Percentiles rank a stretch among this genome's conserved stretches.
These are phyloP conservation scores for Dendrolimus houi DNA, from an alignment of 2,888 invertebrate species.

Conservation along the genomic window DNA sequence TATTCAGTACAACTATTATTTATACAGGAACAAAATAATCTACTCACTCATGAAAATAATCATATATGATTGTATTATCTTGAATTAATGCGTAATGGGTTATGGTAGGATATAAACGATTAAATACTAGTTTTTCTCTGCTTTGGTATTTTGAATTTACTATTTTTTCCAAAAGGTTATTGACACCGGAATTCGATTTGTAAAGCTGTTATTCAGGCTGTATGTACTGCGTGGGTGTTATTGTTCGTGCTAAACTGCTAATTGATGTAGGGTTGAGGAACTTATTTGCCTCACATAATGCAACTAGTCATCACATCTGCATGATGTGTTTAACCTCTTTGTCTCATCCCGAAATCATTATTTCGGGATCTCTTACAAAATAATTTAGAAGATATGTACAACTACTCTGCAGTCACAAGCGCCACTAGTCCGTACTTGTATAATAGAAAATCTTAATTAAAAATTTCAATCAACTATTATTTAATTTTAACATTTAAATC, in stretches of 20 bases:
- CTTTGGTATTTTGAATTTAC: not conserved
- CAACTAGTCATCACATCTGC: not conserved
- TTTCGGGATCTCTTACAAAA: not conserved
- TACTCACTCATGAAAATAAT: no score
- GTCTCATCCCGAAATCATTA: not conserved
- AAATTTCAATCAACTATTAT: no score
- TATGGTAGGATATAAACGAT: no score
- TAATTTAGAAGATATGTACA: not conserved
- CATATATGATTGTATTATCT: no score
- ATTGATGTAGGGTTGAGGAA: constrained; percentile 29
- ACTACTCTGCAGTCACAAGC: no score
- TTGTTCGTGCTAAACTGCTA: constrained; percentile 36
- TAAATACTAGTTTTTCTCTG: no score
- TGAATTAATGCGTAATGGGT: no score
- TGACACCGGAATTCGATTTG: constrained; percentile 30
- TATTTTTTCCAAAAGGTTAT: constrained; percentile 23
- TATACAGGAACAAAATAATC: no score
- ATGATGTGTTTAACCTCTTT: not conserved
- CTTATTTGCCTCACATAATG: not conserved
- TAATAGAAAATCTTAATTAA: no score
- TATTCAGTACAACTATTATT: no score
- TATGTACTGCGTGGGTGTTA: constrained; percentile 42
- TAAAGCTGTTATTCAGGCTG: constrained; percentile 15
- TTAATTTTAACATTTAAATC: no score
- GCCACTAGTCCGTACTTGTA: no score